Conservation (phyloP, 2,888 invertebrate genomes). For the Lottia gigantea region DNA sequence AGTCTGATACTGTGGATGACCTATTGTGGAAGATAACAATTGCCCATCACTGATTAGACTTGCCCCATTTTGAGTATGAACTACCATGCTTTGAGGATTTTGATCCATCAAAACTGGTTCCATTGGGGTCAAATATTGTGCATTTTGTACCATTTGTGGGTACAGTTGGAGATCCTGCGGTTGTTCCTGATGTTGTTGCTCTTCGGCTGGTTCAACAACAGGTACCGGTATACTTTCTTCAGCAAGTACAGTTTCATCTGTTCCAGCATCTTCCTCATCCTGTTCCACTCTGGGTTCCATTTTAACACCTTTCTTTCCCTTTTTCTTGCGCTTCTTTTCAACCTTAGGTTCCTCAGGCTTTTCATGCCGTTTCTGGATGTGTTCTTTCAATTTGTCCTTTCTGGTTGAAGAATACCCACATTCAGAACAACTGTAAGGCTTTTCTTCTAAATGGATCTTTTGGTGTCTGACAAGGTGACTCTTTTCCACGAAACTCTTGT, state of each 20-base stretch:
- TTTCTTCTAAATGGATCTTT: slow-evolving; percentile 75
- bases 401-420: slow-evolving; percentile 77
- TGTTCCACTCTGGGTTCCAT: neutral
- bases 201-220: neutral
- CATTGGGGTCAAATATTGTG: neutral
- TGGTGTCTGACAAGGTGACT: slow-evolving; percentile 77
- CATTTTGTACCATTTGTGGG: neutral
- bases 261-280: neutral
- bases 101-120: neutral
- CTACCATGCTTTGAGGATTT: neutral
- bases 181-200: neutral
- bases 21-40: neutral
- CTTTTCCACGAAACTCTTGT: slow-evolving; percentile 77
- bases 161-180: neutral
- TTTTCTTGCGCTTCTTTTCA: neutral
- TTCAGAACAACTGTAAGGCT: slow-evolving; percentile 75
- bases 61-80: neutral
- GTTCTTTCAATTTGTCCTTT: slow-evolving; percentile 76
- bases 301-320: neutral
- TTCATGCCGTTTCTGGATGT: slow-evolving; percentile 70
- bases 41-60: neutral
- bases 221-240: neutral
- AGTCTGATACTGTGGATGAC: neutral
- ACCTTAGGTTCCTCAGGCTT: slow-evolving; percentile 34
- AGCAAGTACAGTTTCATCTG: neutral